Evolutionary conservation across 2,888 invertebrate species (phyloP).

Genomic region (Atrina japonica): DNA sequence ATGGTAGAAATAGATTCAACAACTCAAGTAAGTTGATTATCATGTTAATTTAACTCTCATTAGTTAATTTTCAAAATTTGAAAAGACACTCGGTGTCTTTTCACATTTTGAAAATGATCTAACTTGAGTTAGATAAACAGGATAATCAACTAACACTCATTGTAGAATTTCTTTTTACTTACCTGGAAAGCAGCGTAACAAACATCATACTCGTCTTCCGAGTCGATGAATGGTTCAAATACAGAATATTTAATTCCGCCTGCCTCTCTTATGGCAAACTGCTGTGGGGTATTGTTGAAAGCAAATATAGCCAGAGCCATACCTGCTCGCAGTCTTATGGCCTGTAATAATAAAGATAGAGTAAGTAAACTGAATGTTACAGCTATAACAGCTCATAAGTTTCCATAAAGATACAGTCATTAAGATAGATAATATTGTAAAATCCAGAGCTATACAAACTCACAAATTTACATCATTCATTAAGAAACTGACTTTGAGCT

Average conservation of each 20-base stretch:
- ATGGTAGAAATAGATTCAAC: too few relatives aligned
- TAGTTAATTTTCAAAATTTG: too few relatives aligned
- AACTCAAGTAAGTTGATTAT: too few relatives aligned
- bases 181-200: conserved; percentile 80
- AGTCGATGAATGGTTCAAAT: conserved; percentile 76
- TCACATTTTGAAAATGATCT: not conserved
- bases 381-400: not conserved
- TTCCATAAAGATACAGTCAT: too few relatives aligned
- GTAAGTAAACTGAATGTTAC: not conserved
- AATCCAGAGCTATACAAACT: too few relatives aligned
- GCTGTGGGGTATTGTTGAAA: conserved; percentile 80
- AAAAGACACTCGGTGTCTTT: too few relatives aligned
- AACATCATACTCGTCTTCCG: conserved; percentile 71
- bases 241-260: conserved; percentile 77
- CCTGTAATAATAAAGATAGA: conserved; percentile 56
- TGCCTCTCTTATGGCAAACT: conserved; percentile 78
- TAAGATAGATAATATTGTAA: too few relatives aligned
- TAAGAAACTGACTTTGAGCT: too few relatives aligned
- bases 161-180: conserved; percentile 2
- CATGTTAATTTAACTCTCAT: too few relatives aligned
- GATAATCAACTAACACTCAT: too few relatives aligned
- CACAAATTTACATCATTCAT: too few relatives aligned
- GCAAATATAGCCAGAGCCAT: conserved; percentile 80
- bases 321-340: conserved; percentile 76
- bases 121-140: too few relatives aligned